Evolutionary conservation across 2,113 vertebrate genomes (phyloP).

Genomic region (Genyomyrus donnyi): DNA sequence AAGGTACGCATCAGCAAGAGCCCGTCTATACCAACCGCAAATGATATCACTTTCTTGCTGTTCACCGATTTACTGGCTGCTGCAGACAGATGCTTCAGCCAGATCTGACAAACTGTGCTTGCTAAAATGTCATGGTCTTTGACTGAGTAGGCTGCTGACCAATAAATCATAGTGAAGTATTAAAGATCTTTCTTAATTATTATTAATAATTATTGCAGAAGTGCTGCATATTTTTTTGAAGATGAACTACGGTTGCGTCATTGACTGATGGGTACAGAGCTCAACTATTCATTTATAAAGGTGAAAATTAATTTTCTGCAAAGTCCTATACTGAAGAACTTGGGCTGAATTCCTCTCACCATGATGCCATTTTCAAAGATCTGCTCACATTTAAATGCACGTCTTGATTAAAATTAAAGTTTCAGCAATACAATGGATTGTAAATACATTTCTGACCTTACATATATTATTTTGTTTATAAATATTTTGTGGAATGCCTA

Average conservation of each 20-base stretch:
- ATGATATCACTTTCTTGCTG: not conserved
- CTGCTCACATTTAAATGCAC: not conserved
- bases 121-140: not conserved
- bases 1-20: not conserved
- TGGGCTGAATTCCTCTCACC: not conserved
- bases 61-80: not conserved
- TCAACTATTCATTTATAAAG: not conserved
- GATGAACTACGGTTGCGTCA: not conserved
- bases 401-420: not conserved
- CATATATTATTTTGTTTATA: not conserved
- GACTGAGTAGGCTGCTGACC: not conserved
- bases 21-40: not conserved
- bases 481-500: not conserved
- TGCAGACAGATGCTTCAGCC: not conserved
- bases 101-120: not conserved
- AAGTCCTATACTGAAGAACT: not conserved
- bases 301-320: not conserved
- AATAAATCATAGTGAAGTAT: not conserved
- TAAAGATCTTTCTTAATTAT: conserved; percentile 3
- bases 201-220: not conserved
- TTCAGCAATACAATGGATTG: not conserved
- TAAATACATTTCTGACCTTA: not conserved
- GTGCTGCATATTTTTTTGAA: not conserved
- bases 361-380: not conserved
- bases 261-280: not conserved